Percentiles rank a stretch among this genome's conserved stretches.
phyloP scores from a whole-genome alignment of 64 coral and sea anemone genomes.

The Anthopleura sola region DNA sequence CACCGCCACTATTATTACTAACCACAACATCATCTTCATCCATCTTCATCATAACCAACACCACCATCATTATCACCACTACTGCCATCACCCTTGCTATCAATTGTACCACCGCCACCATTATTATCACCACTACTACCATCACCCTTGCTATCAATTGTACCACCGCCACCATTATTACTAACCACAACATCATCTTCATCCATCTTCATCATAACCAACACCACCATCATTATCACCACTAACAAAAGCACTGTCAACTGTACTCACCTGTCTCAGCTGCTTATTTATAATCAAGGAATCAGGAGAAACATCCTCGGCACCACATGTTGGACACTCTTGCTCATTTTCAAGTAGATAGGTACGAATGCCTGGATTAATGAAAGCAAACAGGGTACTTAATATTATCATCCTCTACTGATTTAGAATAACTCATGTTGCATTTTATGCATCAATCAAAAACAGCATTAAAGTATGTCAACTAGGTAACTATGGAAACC shows the following conservation, averaged over 20 bases:
- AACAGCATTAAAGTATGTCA: no score
- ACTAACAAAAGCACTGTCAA: no score
- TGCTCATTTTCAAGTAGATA: constrained; percentile 77
- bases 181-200: background rate
- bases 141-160: background rate
- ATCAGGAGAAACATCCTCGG: constrained; percentile 65
- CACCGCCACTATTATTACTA: no score
- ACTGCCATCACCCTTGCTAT: background rate
- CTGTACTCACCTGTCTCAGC: constrained; percentile 42
- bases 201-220: background rate
- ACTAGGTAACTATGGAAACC: no score
- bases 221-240: no score
- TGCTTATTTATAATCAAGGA: constrained; percentile 81
- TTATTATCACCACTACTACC: background rate
- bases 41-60: no score
- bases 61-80: no score
- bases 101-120: background rate
- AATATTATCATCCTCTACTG: no score
- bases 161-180: no score
- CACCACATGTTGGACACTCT: constrained; percentile 69
- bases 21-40: no score
- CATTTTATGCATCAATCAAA: no score
- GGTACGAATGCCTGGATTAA: constrained; percentile 58
- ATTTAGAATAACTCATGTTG: no score
- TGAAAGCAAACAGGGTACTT: background rate